Evolutionary conservation across 2,113 vertebrate genomes (phyloP), one percentile per base, ranked within the genome.

Genomic region (Phaethon lepturus): DNA sequence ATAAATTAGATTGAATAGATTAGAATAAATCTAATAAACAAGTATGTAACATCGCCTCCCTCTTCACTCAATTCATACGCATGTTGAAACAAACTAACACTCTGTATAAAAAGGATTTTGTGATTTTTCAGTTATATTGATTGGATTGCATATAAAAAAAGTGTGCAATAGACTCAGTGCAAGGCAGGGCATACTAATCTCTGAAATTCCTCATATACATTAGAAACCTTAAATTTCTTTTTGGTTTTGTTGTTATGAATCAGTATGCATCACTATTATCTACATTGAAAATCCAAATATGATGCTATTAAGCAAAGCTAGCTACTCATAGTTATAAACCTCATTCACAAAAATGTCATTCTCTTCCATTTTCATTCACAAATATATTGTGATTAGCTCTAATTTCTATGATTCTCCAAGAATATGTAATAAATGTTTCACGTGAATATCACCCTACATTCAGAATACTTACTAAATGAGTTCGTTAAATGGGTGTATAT

Each of bases 141-240:
- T 16, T 60, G 8, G 7, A n/a, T n/a, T 60, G 6, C 15, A 20
- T 13, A n/a, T 13, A 4, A 17, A 44, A 83, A 35, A 17, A 52
- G 1, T 14, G 3, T 12, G 7, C 20, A 66, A 15, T 11, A 66
- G 8, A 81, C 10, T 88, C 15, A 45, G 20, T 9, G 6, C 4
- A 52, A 69, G 11, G 5, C 5, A 35, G 4, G 13, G 6, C 4
- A 28, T 22, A 53, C 0, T 5, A 0, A 25, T 42, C 87, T 72
- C 25, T 67, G 72, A 92, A 85, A 44, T 47, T 33, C 3, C 2
- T 11, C 4, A n/a, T 19, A n/a, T 13, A 45, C 4, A 11, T 45
- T 53, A 56, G 11, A 64, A 73, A 17, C 3, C 2, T 5, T 26
- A 50, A 7, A 1, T 11, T 15, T 13, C 18, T 47, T 31, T 8